Conservation (phyloP, 2,797 vertebrate genomes). For the Aselliscus stoliczkanus region DNA sequence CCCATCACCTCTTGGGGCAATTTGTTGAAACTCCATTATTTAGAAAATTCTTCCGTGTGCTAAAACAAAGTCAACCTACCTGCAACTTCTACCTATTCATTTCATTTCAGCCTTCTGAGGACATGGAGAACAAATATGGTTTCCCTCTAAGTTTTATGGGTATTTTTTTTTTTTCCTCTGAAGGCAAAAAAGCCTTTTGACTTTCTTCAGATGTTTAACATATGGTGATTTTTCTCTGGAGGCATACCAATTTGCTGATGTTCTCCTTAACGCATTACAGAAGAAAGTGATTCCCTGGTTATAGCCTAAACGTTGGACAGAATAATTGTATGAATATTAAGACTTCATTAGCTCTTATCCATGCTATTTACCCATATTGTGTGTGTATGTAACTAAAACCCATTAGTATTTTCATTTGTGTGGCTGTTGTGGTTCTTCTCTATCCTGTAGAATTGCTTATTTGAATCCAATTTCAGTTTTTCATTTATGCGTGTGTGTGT, state of each 20-base stretch:
- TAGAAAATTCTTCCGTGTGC: background rate
- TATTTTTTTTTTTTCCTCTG: background rate
- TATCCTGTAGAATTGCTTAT: background rate
- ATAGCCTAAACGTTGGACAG: background rate
- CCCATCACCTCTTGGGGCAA: background rate
- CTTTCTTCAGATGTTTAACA: background rate
- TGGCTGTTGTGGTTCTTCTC: background rate
- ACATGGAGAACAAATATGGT: background rate
- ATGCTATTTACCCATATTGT: background rate
- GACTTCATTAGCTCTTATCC: background rate
- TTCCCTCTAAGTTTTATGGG: background rate
- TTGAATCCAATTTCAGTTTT: background rate
- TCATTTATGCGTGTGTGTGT: background rate
- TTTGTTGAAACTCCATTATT: background rate
- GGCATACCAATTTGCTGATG: background rate
- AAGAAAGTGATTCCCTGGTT: background rate
- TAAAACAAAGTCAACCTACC: background rate
- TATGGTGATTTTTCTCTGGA: conserved; percentile 4
- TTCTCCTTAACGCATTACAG: background rate
- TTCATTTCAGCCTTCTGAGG: background rate
- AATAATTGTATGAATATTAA: background rate
- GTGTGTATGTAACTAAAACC: background rate
- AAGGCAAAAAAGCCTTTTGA: background rate
- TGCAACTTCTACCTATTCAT: background rate
- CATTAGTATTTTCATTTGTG: background rate